Evolutionary conservation across 2,888 invertebrate genomes (phyloP), one percentile per base, ranked within the genome.

Genomic region (Tridacna crocea): DNA sequence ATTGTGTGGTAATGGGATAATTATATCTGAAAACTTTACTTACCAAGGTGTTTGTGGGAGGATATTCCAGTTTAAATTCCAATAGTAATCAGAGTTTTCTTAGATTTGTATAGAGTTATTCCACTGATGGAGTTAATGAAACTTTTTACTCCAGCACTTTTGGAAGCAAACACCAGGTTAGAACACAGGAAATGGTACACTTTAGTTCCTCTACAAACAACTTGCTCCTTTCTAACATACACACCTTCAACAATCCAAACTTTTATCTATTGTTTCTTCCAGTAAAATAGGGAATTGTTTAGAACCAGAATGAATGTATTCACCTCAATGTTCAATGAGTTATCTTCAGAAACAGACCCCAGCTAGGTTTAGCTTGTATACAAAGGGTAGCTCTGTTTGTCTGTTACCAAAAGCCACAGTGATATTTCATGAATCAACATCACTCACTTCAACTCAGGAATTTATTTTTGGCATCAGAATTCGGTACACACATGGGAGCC

Each of bases 361-460:
- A 48, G 24, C 17, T 8, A 55, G 48, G 55, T 48, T 72, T 26
- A 12, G 17, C 2, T 13, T 61, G 61, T 72, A 72, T 55, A 74
- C 74, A 74, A 74, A 61, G 74, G 74, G 60, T 61, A 22, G 36
- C 60, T 61, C 36, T 74, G 74, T 74, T 63, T 63, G 63, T 47
- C 60, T 47, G 70, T 51, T 22, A 26, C 51, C 51, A 24, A 47
- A 68, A 51, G 51, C 51, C 51, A 17, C 61, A 74, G 73, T 73
- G 74, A 74, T 74, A 61, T 61, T 74, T 61, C 47, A 74, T 74
- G 61, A 74, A 74, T 74, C 74, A 60, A 74, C 73, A 73, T 60
- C 60, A 73, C 19, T 51, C 61, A 36, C 74, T 74, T 51, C 74
- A 36, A 47, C 15, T 36, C 61, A 61, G 47, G 74, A 74, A 63